Evolutionary conservation across 2,888 invertebrate genomes (phyloP).

Genomic region (Ochlodes sylvanus): DNA sequence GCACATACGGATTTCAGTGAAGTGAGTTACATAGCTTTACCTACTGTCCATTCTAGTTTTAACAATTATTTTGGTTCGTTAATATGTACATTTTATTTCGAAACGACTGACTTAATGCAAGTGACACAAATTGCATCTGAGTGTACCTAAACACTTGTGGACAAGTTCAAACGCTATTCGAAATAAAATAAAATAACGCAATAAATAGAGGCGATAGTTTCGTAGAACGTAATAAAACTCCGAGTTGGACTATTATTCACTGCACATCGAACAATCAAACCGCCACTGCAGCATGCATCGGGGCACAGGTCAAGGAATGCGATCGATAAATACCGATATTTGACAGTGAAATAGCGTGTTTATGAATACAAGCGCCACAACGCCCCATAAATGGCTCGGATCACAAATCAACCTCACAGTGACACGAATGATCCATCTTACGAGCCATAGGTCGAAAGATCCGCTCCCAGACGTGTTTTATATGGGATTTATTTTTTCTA

Average conservation of each 20-base stretch:
- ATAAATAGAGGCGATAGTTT: slow-evolving; percentile 7
- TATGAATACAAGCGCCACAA: slow-evolving; percentile 54
- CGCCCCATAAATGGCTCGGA: slow-evolving; percentile 55
- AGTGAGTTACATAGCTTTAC: background rate
- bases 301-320: slow-evolving; percentile 70
- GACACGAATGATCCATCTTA: slow-evolving; percentile 67
- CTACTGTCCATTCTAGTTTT: too few species aligned
- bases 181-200: background rate
- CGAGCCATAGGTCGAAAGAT: slow-evolving; percentile 63
- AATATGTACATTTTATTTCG: too few species aligned
- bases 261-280: slow-evolving; percentile 52
- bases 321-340: slow-evolving; percentile 71
- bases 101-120: too few species aligned
- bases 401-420: slow-evolving; percentile 65
- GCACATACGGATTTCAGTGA: background rate
- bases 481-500: slow-evolving; percentile 46
- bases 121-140: background rate
- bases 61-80: too few species aligned
- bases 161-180: background rate
- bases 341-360: slow-evolving; percentile 76
- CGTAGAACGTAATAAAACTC: slow-evolving; percentile 42
- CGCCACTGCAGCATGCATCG: slow-evolving; percentile 62
- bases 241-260: slow-evolving; percentile 47
- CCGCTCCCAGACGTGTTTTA: slow-evolving; percentile 50
- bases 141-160: background rate